phyloP scores from a whole-genome alignment of 2,113 vertebrate genomes.

The Engraulis encrasicolus region DNA sequence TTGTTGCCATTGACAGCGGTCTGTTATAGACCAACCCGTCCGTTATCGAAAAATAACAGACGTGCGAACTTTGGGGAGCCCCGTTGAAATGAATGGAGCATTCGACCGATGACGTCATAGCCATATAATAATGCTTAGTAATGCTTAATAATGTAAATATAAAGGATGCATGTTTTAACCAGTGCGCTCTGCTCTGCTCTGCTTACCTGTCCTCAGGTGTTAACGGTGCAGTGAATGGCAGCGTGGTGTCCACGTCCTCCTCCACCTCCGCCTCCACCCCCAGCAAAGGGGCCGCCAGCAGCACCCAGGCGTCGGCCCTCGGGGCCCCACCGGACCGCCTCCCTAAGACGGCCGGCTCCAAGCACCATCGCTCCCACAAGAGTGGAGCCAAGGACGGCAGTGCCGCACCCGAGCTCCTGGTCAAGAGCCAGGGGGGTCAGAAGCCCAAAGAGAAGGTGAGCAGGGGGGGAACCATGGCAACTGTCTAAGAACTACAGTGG shows the following conservation, averaged over 20 bases:
- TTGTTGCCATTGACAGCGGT: no score
- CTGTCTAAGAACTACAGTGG: background rate
- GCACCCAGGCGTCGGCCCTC: conserved; percentile 73
- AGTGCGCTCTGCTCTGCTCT: conserved; percentile 14
- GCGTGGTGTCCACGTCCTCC: conserved; percentile 67
- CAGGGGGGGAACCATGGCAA: background rate
- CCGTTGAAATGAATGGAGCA: no score
- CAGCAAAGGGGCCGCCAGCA: conserved; percentile 74
- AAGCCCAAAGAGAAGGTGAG: conserved; percentile 95
- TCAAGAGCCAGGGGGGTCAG: conserved; percentile 72
- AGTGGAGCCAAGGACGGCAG: conserved; percentile 76
- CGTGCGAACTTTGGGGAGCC: no score
- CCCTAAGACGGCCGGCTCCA: conserved; percentile 76
- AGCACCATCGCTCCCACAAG: conserved; percentile 75
- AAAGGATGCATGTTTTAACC: background rate
- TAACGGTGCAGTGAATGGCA: conserved; percentile 93
- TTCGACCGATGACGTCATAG: no score
- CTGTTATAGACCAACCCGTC: no score
- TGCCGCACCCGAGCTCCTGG: conserved; percentile 71
- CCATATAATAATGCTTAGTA: no score
- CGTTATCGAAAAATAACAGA: no score
- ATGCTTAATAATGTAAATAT: no score
- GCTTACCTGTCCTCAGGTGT: conserved; percentile 75
- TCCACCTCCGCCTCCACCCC: conserved; percentile 67
- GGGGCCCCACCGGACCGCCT: conserved; percentile 74